Percentiles rank a stretch among this genome's conserved stretches.
Conservation (phyloP, 2,888 invertebrate genomes). For the Meteorus cinctellus region DNA sequence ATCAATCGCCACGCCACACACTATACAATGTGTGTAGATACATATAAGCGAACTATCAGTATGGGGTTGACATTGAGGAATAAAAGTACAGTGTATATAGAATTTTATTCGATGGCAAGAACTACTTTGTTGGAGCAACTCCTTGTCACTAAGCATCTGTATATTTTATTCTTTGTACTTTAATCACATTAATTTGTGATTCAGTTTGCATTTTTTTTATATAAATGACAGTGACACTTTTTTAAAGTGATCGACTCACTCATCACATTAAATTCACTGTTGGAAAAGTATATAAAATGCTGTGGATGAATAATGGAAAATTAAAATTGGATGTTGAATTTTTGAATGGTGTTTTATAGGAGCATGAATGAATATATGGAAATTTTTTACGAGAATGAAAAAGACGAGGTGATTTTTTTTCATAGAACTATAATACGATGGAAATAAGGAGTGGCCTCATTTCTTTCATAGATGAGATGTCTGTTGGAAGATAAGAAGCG, state of each 20-base stretch:
- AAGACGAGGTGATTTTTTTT: neutral
- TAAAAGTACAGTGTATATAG: neutral
- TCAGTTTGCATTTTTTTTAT: no score
- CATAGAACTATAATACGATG: conserved; percentile 48
- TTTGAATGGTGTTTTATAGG: no score
- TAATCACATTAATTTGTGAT: no score
- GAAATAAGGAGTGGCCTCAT: conserved; percentile 54
- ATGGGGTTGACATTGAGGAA: conserved; percentile 57
- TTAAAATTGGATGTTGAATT: no score
- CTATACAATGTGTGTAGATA: neutral
- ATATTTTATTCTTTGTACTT: neutral
- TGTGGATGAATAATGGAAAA: no score
- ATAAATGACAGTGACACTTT: no score
- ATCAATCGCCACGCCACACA: conserved; percentile 56
- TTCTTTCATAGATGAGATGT: conserved; percentile 57
- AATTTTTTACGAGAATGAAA: neutral
- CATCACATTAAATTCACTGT: no score
- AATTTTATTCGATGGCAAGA: neutral
- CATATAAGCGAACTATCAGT: conserved; percentile 51
- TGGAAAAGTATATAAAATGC: no score
- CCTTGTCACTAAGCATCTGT: neutral
- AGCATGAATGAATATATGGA: neutral
- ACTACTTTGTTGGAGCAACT: neutral
- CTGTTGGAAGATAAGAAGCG: conserved; percentile 61
- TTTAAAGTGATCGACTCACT: no score